Evolutionary conservation across 2,888 invertebrate species (phyloP), one percentile per base, ranked within the genome.

Genomic region (Galeopsomyia nigrocyanea): DNA sequence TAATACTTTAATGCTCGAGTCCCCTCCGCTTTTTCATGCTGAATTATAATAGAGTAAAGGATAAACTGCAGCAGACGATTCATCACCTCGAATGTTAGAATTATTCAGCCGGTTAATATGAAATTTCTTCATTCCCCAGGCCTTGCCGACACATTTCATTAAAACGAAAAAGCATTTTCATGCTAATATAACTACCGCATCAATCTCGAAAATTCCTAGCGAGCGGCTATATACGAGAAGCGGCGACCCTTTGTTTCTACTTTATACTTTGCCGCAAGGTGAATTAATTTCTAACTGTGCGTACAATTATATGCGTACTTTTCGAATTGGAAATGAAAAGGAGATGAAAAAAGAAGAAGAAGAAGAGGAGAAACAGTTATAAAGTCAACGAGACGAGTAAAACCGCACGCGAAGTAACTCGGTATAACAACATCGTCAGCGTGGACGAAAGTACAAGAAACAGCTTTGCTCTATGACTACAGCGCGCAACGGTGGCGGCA

Each of bases 111-210:
- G 63, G 69, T 67, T 75, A 72, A 72, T 75, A 75, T 72, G 65
- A 75, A 75, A 75, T 71, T 71, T 74, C 67, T 66, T 65, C 63
- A 50, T 71, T 55, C 60, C 3, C 3, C 39, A 19, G n/a, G 62
- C 6, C 49, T 51, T 47, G 13, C 53, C 49, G 70, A 67, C 63
- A 67, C 63, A 56, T 75, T 75, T 75, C 69, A 73, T 75, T 75
- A 75, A 68, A 75, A 53, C 31, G 31, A 67, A 73, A 75, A 68
- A 73, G 70, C 75, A 75, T 73, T 73, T 68, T 71, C 68, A 75
- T 73, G 68, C 67, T 75, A 75, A 75, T 75, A 57, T 69, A 72
- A 75, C 62, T 69, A 53, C 70, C 75, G 62, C 70, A 75, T 73
- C 70, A 75, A 75, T 73, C 72, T 68, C 67, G 51, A 47, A 39